Conservation (phyloP, 2,797 vertebrate species). For the Acanthopagrus latus region DNA sequence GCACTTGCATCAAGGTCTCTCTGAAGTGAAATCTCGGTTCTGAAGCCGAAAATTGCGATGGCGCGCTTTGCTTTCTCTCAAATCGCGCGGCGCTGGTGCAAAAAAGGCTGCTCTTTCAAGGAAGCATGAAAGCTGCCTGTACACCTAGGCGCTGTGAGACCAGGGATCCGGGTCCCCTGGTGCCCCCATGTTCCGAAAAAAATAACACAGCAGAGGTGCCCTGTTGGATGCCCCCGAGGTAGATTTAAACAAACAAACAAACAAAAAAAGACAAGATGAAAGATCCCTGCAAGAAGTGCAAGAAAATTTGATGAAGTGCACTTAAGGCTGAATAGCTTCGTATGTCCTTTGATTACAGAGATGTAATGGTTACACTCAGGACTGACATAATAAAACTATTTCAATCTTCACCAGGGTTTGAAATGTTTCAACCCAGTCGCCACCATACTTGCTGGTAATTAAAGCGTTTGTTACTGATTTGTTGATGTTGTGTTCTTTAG, state of each 20-base stretch:
- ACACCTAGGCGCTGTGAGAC: not conserved
- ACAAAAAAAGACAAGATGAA: not conserved
- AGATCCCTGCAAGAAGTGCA: not conserved
- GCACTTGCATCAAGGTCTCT: conserved; percentile 1
- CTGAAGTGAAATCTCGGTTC: not conserved
- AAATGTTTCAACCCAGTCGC: too few species aligned
- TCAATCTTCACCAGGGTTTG: too few species aligned
- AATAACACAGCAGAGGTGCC: not conserved
- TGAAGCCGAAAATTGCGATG: not conserved
- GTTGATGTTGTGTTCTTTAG: too few species aligned
- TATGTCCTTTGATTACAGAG: not conserved
- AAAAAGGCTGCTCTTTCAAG: not conserved
- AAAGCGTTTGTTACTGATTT: not conserved
- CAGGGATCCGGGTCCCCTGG: not conserved
- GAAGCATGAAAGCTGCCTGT: not conserved
- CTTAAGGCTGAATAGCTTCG: not conserved
- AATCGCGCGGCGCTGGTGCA: not conserved
- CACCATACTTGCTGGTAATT: too few species aligned
- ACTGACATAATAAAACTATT: not conserved
- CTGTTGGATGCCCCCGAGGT: not conserved
- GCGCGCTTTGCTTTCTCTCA: not conserved
- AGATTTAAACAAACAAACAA: not conserved
- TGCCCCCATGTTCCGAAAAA: not conserved
- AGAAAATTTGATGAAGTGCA: not conserved
- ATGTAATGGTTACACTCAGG: not conserved